These are phyloP conservation scores for Lordiphosa stackelbergi DNA, from an alignment of 1,140 invertebrate genomes.

Conservation along the genomic window DNA sequence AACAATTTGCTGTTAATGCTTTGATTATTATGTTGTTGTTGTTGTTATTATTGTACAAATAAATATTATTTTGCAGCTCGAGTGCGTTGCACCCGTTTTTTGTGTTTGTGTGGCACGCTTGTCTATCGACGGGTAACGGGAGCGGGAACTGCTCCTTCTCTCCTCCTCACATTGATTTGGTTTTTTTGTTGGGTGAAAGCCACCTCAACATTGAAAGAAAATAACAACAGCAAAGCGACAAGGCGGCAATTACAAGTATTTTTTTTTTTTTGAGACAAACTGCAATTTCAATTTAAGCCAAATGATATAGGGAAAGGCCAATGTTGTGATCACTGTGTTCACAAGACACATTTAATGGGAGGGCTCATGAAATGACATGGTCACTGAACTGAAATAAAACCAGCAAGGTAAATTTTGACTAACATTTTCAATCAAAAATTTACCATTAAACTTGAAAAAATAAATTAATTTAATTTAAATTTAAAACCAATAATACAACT, in stretches of 20 bases:
- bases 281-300: constrained; percentile 44
- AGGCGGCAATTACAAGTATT: constrained; percentile 45
- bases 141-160: constrained; percentile 5
- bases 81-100: constrained; percentile 41
- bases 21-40: constrained; percentile 22
- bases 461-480: too few species aligned
- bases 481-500: too few species aligned
- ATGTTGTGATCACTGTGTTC: constrained; percentile 36
- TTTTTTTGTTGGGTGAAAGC: constrained; percentile 48
- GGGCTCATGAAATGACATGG: constrained; percentile 4
- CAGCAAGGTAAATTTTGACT: too few species aligned
- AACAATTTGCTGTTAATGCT: constrained; percentile 58
- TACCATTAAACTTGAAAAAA: too few species aligned
- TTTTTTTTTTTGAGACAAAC: constrained; percentile 7
- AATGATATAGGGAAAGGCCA: constrained; percentile 30
- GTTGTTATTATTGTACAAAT: constrained; percentile 38
- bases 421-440: too few species aligned
- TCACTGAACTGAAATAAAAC: constrained; percentile 15
- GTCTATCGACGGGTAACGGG: constrained; percentile 41
- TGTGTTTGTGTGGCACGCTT: constrained; percentile 50
- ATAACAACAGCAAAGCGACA: constrained; percentile 29
- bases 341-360: neutral
- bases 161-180: neutral
- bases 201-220: constrained; percentile 19
- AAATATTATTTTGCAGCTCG: constrained; percentile 27